Evolutionary conservation across 2,888 invertebrate genomes (phyloP), one percentile per base, ranked within the genome.

Genomic region (Parnassius mnemosyne): DNA sequence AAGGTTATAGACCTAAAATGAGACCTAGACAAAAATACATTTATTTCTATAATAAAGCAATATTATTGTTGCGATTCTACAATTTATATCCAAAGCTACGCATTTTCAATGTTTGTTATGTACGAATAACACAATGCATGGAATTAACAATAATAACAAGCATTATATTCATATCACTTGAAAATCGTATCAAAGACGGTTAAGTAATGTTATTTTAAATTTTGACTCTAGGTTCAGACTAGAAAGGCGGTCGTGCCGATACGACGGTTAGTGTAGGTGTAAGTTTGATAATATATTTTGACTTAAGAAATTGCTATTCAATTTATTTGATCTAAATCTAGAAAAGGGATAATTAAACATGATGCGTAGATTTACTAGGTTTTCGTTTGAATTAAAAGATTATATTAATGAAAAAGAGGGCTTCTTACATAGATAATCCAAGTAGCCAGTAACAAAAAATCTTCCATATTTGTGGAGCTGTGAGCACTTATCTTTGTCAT

Each of bases 211-310:
- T 69, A 66, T 68, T 57, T 63, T 71, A 71, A 69, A 61, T 56
- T 67, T 69, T 72, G 71, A 68, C 73, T 68, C 58, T 60, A 56
- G 65, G 71, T 34, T 7, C 7, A 5, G 7, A 34, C 58, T 60
- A 56, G 65, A 71, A 82, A 81, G 77, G 84, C 77, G 83, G 81
- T 69, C 84, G 70, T 80, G 80, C 79, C 72, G 77, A 84, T 71
- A 77, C 66, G 71, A 70, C 69, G 71, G 70, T 69, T 46, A 1
- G 12, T 34, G 34, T 25, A 51, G 0, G 12, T 34, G 34, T 10
- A 20, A 20, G 20, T 20, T 2, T 20, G 44, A 50, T 43, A 61
- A 42, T 20, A 20, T 59, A 63, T 61, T 44, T 61, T 47, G 13
- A 52, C 56, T 52, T 52, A 44, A 56, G n/a, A 46, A 46, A 52